Evolutionary conservation across 1,140 invertebrate genomes (phyloP).

Genomic region (Venturia canescens): DNA sequence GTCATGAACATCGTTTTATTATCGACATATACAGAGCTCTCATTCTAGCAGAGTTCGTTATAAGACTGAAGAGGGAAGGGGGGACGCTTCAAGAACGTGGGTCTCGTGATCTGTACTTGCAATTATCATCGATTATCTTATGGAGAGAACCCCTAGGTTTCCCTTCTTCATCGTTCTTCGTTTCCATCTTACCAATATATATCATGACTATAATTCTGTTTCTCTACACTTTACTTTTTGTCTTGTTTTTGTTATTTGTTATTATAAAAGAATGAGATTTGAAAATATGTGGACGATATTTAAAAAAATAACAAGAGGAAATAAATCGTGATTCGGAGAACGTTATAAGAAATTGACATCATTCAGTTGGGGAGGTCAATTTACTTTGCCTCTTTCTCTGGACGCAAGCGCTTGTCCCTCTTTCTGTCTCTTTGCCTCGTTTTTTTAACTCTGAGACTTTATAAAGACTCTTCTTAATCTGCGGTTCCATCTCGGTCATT

Average conservation of each 20-base stretch:
- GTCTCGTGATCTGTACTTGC: conserved; percentile 22
- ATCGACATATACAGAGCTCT: background rate
- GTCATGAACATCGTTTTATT: background rate
- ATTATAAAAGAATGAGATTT: conserved; percentile 10
- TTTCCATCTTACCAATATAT: conserved; percentile 20
- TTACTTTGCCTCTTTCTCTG: conserved; percentile 27
- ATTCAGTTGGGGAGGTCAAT: conserved; percentile 62
- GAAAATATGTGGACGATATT: background rate
- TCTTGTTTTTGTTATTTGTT: conserved; percentile 1
- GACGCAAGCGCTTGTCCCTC: background rate
- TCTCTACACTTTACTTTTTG: background rate
- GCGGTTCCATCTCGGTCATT: background rate
- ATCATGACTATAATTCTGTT: background rate
- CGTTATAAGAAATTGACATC: conserved; percentile 71
- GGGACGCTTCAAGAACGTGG: background rate
- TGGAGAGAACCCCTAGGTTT: background rate
- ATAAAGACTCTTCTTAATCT: conserved; percentile 7
- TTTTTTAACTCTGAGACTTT: background rate
- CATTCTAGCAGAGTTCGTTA: conserved; percentile 15
- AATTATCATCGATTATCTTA: conserved; percentile 40
- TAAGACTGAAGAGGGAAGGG: background rate
- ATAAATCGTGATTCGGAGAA: conserved; percentile 43
- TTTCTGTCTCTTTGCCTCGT: conserved; percentile 10
- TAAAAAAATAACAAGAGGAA: background rate
- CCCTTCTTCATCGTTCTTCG: conserved; percentile 36